Evolutionary conservation across 2,888 invertebrate genomes (phyloP), one percentile per base, ranked within the genome.

Genomic region (Torymus aiolomorphi): DNA sequence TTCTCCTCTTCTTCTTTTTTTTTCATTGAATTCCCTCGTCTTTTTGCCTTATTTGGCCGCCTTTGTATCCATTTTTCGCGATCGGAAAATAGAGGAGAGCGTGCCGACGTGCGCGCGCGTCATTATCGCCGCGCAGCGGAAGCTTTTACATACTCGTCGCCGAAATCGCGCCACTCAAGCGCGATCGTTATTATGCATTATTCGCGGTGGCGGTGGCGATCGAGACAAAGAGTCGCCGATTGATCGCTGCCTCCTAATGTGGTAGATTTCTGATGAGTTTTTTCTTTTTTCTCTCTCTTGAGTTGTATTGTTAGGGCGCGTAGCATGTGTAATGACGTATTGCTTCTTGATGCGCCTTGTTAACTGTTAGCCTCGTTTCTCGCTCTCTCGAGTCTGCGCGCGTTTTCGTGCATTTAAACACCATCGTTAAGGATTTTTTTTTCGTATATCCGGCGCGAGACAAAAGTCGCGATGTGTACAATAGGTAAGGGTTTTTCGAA

Each of bases 111-210:
- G 10, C 51, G n/a, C n/a, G n/a, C n/a, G 73, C 56, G 76, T 69
- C 69, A 76, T 69, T 76, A 76, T 76, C 69, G 49, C 49, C n/a
- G 74, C 24, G 24, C 49, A 8, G 8, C 59, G 75, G 67, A 76
- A 67, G 75, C 67, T 76, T 76, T 76, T 76, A 76, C 67, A 76
- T 61, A 76, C 62, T 73, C 57, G 31, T 57, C 10, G 16, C 31
- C 11, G 16, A 70, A 70, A 42, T 74, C 65, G 54, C 24, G 18
- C 59, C 8, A 18, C 49, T 14, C 20, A 2, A 14, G 20, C 24
- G 13, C n/a, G 16, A 54, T 51, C 54, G 31, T 67, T 75, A 75
- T 67, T 66, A 74, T 72, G 72, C 20, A 74, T 65, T 74, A 65
- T 72, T 62, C 72, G 52, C 13, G 42, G 42, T 61, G 5, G 14